Conservation (phyloP, 2,797 vertebrate species). For the Sphenodon punctatus region DNA sequence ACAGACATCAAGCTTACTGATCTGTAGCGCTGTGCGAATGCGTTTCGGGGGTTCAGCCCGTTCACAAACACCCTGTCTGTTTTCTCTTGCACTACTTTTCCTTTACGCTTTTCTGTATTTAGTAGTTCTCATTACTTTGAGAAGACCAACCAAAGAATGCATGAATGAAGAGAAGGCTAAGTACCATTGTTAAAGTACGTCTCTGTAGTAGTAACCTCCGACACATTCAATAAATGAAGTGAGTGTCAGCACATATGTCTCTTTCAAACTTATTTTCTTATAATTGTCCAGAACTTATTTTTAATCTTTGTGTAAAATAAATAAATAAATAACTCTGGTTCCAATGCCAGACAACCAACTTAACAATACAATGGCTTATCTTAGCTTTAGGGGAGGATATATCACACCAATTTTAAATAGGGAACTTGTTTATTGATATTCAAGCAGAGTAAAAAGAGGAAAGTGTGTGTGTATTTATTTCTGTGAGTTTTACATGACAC, state of each 20-base stretch:
- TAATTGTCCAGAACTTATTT: background rate
- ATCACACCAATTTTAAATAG: too few species aligned
- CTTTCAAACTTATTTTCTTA: conserved; percentile 21
- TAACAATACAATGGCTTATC: background rate
- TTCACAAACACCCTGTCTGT: too few species aligned
- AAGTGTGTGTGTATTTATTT: conserved; percentile 72
- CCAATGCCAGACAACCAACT: background rate
- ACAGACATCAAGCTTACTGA: too few species aligned
- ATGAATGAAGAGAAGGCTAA: background rate
- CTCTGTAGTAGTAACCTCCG: background rate
- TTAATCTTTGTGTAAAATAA: background rate
- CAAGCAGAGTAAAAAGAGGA: conserved; percentile 37
- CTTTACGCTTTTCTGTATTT: background rate
- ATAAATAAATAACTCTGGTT: too few species aligned
- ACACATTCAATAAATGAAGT: rapidly evolving
- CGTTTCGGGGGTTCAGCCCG: too few species aligned
- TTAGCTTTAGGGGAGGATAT: too few species aligned
- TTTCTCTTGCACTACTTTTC: too few species aligned
- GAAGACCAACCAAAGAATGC: too few species aligned
- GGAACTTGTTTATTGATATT: conserved; percentile 29
- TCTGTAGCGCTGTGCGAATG: too few species aligned
- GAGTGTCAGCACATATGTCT: rapidly evolving
- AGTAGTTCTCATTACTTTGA: background rate
- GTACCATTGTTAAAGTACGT: background rate
- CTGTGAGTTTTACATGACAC: conserved; percentile 64